These are phyloP conservation scores for Nibea coibor DNA, from an alignment of 2,113 vertebrate genomes.

Conservation along the genomic window DNA sequence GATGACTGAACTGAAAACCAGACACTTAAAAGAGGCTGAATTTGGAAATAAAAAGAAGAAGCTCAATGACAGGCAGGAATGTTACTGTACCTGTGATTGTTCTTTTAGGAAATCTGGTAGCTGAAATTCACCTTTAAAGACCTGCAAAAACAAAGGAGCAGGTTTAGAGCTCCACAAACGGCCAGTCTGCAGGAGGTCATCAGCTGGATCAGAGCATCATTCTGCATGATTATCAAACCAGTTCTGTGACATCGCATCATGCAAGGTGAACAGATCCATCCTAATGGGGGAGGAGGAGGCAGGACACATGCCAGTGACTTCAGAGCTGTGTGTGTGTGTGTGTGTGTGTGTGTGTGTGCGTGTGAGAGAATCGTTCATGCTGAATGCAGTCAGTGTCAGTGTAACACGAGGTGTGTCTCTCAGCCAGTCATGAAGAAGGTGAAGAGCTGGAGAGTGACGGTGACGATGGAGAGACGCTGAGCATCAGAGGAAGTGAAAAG, in stretches of 20 bases:
- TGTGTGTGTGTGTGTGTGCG: neutral
- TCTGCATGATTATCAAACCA: neutral
- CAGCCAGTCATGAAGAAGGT: neutral
- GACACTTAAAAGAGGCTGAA: constrained; percentile 30
- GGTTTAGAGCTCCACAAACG: constrained; percentile 46
- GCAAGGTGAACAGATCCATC: neutral
- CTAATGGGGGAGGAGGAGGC: neutral
- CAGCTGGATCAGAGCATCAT: neutral
- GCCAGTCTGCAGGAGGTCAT: constrained; percentile 11
- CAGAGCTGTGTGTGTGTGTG: neutral
- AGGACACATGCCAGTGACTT: neutral
- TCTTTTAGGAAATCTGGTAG: constrained; percentile 98
- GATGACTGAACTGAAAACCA: constrained; percentile 56
- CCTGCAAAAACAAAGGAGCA: constrained; percentile 88
- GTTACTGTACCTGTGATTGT: constrained; percentile 91
- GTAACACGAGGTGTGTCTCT: neutral
- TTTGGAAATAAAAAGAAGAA: constrained; percentile 16
- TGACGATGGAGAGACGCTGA: neutral
- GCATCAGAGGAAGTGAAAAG: neutral
- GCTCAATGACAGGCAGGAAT: constrained; percentile 76
- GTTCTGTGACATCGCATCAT: neutral
- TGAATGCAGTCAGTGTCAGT: neutral
- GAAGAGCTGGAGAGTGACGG: neutral
- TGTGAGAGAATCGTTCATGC: neutral
- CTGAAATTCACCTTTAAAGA: constrained; percentile 98